phyloP scores from a whole-genome alignment of 1,140 invertebrate species.

The Mercenaria mercenaria region DNA sequence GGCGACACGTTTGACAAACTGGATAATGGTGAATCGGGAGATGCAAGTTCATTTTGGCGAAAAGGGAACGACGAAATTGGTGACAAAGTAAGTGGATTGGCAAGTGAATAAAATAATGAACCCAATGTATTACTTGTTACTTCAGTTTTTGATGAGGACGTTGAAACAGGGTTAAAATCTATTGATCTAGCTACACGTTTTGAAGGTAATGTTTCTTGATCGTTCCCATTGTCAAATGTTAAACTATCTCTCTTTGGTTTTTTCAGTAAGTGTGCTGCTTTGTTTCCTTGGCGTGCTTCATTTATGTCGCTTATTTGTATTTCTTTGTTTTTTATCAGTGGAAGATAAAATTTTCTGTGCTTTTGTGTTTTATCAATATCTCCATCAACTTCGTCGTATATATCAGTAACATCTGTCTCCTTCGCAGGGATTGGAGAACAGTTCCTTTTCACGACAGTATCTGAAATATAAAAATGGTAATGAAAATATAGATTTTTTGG shows the following conservation, averaged over 20 bases:
- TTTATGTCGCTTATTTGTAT: neutral
- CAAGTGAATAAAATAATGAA: neutral
- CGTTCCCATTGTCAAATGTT: neutral
- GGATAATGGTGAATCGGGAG: conserved; percentile 63
- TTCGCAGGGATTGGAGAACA: neutral
- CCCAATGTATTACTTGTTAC: neutral
- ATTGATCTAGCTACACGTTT: conserved; percentile 28
- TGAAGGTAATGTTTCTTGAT: conserved; percentile 7
- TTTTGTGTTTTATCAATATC: neutral
- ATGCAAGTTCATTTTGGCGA: conserved; percentile 68
- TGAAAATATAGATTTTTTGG: no score
- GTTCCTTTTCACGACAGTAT: neutral
- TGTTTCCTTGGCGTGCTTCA: neutral
- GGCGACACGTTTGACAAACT: neutral
- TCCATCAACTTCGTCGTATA: conserved; percentile 50
- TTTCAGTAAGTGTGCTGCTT: neutral
- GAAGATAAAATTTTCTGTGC: conserved; percentile 29
- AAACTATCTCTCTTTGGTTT: neutral
- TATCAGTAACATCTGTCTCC: neutral
- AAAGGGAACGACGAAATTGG: conserved; percentile 68
- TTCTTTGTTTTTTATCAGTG: conserved; percentile 12
- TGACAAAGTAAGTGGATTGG: conserved; percentile 45
- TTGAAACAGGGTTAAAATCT: neutral
- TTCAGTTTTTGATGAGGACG: neutral
- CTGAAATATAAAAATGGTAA: neutral